A percentile compares a stretch with the other conserved stretches of the same genome.
These are phyloP conservation scores for Rhynchopsitta pachyrhyncha DNA, from an alignment of 2,113 vertebrate genomes.

Conservation along the genomic window DNA sequence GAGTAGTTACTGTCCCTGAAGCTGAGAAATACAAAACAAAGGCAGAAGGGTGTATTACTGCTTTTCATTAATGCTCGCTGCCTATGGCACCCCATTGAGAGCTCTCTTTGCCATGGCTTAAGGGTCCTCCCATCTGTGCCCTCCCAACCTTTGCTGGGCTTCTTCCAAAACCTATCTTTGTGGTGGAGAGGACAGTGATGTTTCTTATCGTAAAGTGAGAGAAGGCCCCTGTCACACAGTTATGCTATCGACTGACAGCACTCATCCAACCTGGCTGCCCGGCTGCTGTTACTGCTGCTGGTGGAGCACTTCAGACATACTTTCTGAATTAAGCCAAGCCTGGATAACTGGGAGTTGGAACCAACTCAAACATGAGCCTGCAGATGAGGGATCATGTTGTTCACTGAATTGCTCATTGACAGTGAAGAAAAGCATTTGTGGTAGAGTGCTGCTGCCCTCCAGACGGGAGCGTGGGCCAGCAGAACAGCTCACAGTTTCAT, in stretches of 20 bases:
- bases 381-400: not conserved
- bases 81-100: not conserved
- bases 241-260: fast-evolving
- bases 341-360: slow-evolving; percentile 29
- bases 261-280: not conserved
- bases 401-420: not conserved
- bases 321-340: slow-evolving; percentile 14
- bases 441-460: not conserved
- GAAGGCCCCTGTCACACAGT: not conserved
- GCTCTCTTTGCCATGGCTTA: not conserved
- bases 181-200: not conserved
- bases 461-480: fast-evolving
- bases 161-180: not conserved
- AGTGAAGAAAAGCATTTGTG: not conserved
- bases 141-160: not conserved
- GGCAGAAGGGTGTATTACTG: not conserved
- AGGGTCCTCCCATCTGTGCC: fast-evolving
- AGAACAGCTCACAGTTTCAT: not conserved
- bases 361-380: slow-evolving; percentile 10
- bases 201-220: not conserved
- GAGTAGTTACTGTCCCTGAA: not conserved
- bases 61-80: not conserved
- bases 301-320: not conserved
- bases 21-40: not conserved
- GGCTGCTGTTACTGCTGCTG: not conserved